A percentile compares a stretch with the other conserved stretches of the same genome.
Conservation (phyloP, 2,888 invertebrate species). For the Ormyrus thymus region DNA sequence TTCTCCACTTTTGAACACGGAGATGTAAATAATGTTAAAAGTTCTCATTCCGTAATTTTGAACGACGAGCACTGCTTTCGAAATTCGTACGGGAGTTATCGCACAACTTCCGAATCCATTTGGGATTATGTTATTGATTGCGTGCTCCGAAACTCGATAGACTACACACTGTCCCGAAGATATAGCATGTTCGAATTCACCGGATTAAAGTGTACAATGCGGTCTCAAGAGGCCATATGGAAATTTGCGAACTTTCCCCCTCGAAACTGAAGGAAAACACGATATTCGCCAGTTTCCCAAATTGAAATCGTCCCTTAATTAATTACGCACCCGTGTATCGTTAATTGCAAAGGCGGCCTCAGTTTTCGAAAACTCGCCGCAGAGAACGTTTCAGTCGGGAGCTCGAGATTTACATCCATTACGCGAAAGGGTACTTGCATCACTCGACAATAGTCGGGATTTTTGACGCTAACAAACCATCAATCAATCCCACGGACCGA, state of each 20-base stretch:
- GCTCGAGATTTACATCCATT: too few species aligned
- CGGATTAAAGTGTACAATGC: neutral
- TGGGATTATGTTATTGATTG: slow-evolving; percentile 1
- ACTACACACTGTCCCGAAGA: neutral
- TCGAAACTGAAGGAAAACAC: neutral
- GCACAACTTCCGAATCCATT: neutral
- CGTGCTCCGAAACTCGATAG: neutral
- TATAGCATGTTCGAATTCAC: neutral
- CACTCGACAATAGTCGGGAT: too few species aligned
- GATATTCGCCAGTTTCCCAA: neutral
- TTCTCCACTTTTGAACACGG: too few species aligned
- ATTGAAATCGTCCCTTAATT: too few species aligned
- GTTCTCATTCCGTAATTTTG: neutral
- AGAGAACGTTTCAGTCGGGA: too few species aligned
- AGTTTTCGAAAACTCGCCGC: too few species aligned
- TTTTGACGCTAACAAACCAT: too few species aligned
- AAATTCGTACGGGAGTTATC: neutral
- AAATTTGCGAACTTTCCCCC: neutral
- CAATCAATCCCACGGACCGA: too few species aligned
- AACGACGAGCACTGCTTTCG: too few species aligned
- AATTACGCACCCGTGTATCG: too few species aligned
- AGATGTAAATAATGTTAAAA: neutral
- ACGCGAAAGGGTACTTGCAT: too few species aligned
- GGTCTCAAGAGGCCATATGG: neutral
- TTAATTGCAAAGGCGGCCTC: too few species aligned